phyloP scores from a whole-genome alignment of 2,888 invertebrate genomes.

The Drosophila pseudotakahashii region DNA sequence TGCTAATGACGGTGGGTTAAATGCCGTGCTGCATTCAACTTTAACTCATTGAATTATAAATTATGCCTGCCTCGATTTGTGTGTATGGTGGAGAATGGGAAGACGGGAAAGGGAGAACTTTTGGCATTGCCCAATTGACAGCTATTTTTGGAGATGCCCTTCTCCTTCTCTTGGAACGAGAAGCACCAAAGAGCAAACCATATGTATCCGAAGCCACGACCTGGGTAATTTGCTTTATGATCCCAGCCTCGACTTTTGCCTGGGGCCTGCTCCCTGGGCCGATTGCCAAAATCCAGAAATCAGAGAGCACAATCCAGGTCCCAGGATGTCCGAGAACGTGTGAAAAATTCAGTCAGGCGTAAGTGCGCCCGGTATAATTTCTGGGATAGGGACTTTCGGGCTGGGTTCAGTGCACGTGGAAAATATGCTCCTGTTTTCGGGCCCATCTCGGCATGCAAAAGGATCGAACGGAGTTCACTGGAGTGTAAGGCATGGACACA shows the following conservation, averaged over 20 bases:
- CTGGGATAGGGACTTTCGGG: constrained; percentile 23
- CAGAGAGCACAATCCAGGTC: background rate
- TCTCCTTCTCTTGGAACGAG: background rate
- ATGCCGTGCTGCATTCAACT: constrained; percentile 72
- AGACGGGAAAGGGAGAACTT: constrained; percentile 46
- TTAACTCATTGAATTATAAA: constrained; percentile 79
- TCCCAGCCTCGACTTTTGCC: constrained; percentile 44
- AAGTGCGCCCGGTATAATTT: constrained; percentile 60
- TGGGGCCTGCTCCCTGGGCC: constrained; percentile 34
- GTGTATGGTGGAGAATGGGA: constrained; percentile 18
- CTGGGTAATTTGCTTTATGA: constrained; percentile 74
- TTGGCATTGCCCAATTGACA: constrained; percentile 73
- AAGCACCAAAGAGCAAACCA: constrained; percentile 19
- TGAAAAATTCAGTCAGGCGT: constrained; percentile 75
- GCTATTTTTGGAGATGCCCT: constrained; percentile 55
- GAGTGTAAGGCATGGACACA: constrained; percentile 73
- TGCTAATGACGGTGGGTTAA: constrained; percentile 52
- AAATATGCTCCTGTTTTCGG: constrained; percentile 39
- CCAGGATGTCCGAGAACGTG: constrained; percentile 59
- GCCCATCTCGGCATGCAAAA: constrained; percentile 48
- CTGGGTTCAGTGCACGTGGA: constrained; percentile 31
- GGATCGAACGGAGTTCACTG: constrained; percentile 43
- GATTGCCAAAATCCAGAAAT: constrained; percentile 8
- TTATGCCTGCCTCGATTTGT: constrained; percentile 55
- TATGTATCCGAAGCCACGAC: constrained; percentile 57